Evolutionary conservation across 92 coral and sea anemone genomes (phyloP).

Genomic region (Epizoanthus stellaris): DNA sequence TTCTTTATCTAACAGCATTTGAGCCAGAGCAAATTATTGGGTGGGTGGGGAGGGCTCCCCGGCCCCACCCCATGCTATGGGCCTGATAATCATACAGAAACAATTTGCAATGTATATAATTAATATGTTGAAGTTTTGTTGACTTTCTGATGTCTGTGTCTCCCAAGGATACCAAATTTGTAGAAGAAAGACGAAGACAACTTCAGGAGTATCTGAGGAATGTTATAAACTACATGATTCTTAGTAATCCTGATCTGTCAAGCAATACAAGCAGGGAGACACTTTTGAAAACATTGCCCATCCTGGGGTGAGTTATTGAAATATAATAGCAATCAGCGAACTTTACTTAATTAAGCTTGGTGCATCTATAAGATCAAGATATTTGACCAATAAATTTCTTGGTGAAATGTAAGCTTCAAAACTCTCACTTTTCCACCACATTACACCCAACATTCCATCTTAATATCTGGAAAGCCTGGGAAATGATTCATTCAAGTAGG

Average conservation of each 20-base stretch:
- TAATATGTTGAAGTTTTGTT: not conserved
- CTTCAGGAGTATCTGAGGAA: conserved; percentile 88
- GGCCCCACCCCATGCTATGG: no score
- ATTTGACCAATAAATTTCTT: no score
- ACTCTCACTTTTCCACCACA: no score
- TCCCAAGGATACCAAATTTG: conserved; percentile 86
- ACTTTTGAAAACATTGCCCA: conserved; percentile 72
- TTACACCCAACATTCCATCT: no score
- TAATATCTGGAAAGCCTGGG: no score
- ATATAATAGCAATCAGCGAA: not conserved
- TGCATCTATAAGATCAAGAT: not conserved
- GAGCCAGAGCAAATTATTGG: no score
- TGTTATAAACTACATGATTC: conserved; percentile 80
- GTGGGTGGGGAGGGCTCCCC: no score
- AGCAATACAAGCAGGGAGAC: conserved; percentile 75
- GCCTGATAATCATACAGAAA: no score
- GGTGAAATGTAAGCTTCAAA: no score
- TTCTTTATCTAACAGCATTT: no score
- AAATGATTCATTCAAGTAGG: no score
- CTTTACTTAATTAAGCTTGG: not conserved
- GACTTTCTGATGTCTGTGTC: not conserved
- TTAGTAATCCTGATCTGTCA: conserved; percentile 66
- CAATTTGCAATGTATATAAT: no score
- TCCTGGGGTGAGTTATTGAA: conserved; percentile 80
- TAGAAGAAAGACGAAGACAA: conserved; percentile 86